Evolutionary conservation across 64 coral and sea anemone genomes (phyloP), one percentile per base, ranked within the genome.

Genomic region (Dendrophyllia cribrosa): DNA sequence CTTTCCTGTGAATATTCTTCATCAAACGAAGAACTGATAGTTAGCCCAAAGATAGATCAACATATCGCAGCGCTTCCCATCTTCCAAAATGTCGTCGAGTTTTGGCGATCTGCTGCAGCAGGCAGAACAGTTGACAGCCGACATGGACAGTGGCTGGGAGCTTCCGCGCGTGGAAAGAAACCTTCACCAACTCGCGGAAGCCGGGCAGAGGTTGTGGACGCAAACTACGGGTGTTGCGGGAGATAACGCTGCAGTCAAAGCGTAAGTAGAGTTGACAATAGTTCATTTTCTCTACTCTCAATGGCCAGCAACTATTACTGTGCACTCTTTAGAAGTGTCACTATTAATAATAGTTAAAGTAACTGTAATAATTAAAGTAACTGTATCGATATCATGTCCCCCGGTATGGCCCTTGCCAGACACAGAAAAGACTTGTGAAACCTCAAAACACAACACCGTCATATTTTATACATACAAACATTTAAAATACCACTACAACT

Each of bases 101-200:
- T 98, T 98, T 89, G 89, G 97, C n/a, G 97, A 98, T 50, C 82
- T 98, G 60, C 70, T 98, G 48, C 97, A 98, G 22, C 94, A 95
- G 81, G 97, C 97, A 12, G 97, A 98, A 58, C 97, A 98, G 76
- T 73, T 98, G 50, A 98, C 97, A 5, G 95, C 97, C 1, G 97
- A 98, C 77, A 98, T 98, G 88, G 97, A 98, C 66, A 98, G 93
- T 66, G 97, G 97, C 22, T 91, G 94, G 87, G 97, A 98, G 53
- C 75, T 98, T 8, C 97, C 97, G 3, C 73, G 97, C 44, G 95
- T 98, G 11, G 97, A 98, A 58, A 87, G 94, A 15, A 98, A 98
- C 71, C 84, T 98, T 46, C 97, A 98, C 82, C 97, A 98, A 71
- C 74, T 98, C 21, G 94, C 97, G 2, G 91, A 98, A 82, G 97